Evolutionary conservation across 2,113 vertebrate species (phyloP).

Genomic region (Colaptes auratus): DNA sequence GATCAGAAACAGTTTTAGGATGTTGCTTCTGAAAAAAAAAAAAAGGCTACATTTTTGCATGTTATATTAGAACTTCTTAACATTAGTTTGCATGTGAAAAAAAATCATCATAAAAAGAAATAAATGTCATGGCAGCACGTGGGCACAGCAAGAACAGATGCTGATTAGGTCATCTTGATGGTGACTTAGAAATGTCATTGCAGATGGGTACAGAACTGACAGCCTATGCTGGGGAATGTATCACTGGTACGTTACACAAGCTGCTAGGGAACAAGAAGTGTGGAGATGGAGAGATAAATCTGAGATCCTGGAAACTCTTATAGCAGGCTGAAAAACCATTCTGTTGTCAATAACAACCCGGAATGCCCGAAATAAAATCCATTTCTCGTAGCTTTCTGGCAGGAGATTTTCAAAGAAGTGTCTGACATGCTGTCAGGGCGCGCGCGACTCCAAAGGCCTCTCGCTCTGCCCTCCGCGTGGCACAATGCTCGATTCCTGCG

Average conservation of each 20-base stretch:
- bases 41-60: not conserved
- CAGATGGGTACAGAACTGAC: conserved; percentile 34
- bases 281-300: conserved; percentile 35
- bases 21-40: not conserved
- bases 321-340: not conserved
- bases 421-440: conserved; percentile 27
- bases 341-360: conserved; percentile 25
- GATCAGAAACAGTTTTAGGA: not conserved
- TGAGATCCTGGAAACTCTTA: conserved; percentile 20
- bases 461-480: not conserved
- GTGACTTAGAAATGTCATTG: conserved; percentile 26
- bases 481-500: conserved; percentile 3
- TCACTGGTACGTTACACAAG: conserved; percentile 35
- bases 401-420: conserved; percentile 1
- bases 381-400: conserved; percentile 28
- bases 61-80: not conserved
- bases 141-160: conserved; percentile 24
- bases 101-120: not conserved
- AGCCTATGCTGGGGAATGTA: conserved; percentile 29
- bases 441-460: conserved; percentile 5
- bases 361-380: conserved; percentile 27
- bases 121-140: not conserved
- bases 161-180: conserved; percentile 58
- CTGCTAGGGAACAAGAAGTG: conserved; percentile 37
- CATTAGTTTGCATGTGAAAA: not conserved